Percentiles rank a stretch among this genome's conserved stretches.
These are phyloP conservation scores for Etheostoma cragini DNA, from an alignment of 2,113 vertebrate species.

Conservation along the genomic window DNA sequence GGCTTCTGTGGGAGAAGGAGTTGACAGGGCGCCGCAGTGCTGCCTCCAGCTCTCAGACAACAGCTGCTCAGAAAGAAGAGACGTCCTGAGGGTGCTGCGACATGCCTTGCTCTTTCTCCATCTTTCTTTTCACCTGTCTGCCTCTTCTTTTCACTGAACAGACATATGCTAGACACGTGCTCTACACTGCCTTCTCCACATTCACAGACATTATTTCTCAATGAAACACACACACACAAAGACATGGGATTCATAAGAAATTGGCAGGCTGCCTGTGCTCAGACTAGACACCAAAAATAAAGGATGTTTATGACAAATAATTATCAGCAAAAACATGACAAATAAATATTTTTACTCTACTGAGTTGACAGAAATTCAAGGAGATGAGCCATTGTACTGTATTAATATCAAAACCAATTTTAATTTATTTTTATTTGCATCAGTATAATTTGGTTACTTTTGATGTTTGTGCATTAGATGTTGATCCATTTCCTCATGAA, in stretches of 20 bases:
- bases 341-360: conserved; percentile 35
- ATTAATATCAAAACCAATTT: conserved; percentile 27
- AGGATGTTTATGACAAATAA: conserved; percentile 29
- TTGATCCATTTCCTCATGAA: conserved; percentile 29
- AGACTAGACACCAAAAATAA: conserved; percentile 48
- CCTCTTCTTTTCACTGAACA: conserved; percentile 56
- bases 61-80: conserved; percentile 80
- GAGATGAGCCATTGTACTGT: conserved; percentile 43
- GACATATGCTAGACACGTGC: conserved; percentile 41
- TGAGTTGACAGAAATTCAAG: conserved; percentile 29
- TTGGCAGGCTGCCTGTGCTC: conserved; percentile 35
- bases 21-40: conserved; percentile 79
- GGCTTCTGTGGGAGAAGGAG: conserved; percentile 68
- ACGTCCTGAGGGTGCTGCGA: conserved; percentile 75
- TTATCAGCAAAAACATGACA: conserved; percentile 42
- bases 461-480: conserved; percentile 5
- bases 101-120: conserved; percentile 68
- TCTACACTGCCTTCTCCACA: conserved; percentile 13
- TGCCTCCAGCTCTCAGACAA: conserved; percentile 80
- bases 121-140: conserved; percentile 72
- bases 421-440: conserved; percentile 20
- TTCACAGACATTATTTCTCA: conserved; percentile 4
- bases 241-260: conserved; percentile 37
- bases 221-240: conserved; percentile 7
- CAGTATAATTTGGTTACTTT: conserved; percentile 35